Percentiles rank a stretch among this genome's conserved stretches.
phyloP scores from a whole-genome alignment of 2,797 vertebrate genomes.

The Mus minutoides region DNA sequence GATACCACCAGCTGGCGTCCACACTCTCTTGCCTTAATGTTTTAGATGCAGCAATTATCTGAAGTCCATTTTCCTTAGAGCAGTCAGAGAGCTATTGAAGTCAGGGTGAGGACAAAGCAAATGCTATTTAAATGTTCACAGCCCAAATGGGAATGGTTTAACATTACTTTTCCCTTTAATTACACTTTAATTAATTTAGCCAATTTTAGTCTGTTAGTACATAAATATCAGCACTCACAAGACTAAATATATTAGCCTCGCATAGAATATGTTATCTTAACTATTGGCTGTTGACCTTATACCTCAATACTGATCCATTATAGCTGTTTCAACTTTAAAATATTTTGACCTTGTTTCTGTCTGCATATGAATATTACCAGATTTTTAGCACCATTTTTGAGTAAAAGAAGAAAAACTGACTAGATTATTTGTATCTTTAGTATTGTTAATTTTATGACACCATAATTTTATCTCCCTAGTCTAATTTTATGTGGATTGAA shows the following conservation, averaged over 20 bases:
- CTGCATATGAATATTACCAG: conserved; percentile 5
- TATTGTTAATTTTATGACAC: conserved; percentile 38
- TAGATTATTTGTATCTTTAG: neutral
- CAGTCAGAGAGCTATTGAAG: neutral
- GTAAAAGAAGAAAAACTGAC: neutral
- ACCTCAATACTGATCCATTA: neutral
- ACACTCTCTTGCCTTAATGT: neutral
- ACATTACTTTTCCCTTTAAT: neutral
- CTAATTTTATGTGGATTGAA: conserved; percentile 41
- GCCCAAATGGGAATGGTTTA: neutral
- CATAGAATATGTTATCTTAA: neutral
- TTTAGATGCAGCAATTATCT: neutral
- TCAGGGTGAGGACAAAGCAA: neutral
- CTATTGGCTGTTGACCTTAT: neutral
- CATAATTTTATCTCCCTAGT: neutral
- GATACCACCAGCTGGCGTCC: neutral
- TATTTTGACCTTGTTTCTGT: conserved; percentile 37
- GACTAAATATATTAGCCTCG: neutral
- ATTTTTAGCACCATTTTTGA: neutral
- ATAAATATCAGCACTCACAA: neutral
- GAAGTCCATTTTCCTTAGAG: neutral
- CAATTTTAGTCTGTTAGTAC: neutral
- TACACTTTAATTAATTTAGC: neutral
- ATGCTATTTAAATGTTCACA: conserved; percentile 11
- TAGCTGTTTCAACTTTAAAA: neutral